Evolutionary conservation across 2,113 vertebrate species (phyloP), one percentile per base, ranked within the genome.

Genomic region (Psittacula cyanocephala): DNA sequence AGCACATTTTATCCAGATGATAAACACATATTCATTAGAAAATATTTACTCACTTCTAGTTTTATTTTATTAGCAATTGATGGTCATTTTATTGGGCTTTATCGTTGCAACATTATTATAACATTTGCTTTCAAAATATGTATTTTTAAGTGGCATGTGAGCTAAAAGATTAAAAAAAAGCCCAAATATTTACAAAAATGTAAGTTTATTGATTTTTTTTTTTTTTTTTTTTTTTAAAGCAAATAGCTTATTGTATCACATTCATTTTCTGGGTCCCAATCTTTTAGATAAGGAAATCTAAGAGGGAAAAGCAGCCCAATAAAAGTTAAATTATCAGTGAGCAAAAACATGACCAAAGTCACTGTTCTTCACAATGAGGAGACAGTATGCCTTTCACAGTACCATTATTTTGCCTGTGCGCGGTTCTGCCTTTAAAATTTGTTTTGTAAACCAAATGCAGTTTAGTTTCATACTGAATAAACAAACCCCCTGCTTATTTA

Each of bases 121-220:
- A 76, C 0, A 16, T 64, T 60, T 55, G 9, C 16, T 93, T 89
- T 57, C 13, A 60, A 85, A 67, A 41, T 5, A 49, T 0, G 2
- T 16, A n/a, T n/a, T 94, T 88, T 67, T 64, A 67, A 63, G 37
- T 74, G n/a, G 18, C 3, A 62, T 3, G 6, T 49, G 16, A 86
- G 17, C 4, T 22, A 17, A 59, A 70, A 39, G 27, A 74, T 52
- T 89, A 50, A 1, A 8, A 76, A 76, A 75, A 70, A 4, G 0
- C 4, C 4, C 5, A 70, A 55, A 43, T 62, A 62, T 52, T 79
- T 59, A 62, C 18, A 81, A 60, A 4, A 10, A 43, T 14, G 0
- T 18, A 33, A 47, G 5, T 37, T 55, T 25, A 59, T 35, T 35
- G 13, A n/a, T n/a, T n/a, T n/a, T n/a, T 23, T 11, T 0, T 4